Evolutionary conservation across 2,797 vertebrate genomes (phyloP).

Genomic region (Cheirogaleus major): DNA sequence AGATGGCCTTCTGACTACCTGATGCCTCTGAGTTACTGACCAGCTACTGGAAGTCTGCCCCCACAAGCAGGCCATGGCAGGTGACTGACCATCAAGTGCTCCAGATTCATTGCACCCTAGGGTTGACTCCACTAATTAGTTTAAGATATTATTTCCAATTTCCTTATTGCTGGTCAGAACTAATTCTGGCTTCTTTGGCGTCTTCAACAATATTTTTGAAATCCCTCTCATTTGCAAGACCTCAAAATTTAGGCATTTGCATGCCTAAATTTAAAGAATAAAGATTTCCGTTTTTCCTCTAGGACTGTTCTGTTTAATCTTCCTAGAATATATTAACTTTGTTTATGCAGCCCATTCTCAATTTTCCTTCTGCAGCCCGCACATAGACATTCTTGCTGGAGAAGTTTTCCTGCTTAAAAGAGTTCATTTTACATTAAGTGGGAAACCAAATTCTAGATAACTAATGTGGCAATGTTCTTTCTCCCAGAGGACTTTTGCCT

Average conservation of each 20-base stretch:
- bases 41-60: neutral
- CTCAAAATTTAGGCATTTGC: too few relatives aligned
- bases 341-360: neutral
- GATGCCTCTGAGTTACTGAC: neutral
- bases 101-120: neutral
- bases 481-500: constrained; percentile 7
- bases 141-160: constrained; percentile 9
- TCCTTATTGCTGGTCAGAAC: neutral
- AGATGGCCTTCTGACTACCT: neutral
- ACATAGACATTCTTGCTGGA: neutral
- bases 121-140: neutral
- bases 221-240: constrained; percentile 43
- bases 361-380: constrained; percentile 24
- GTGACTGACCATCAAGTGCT: neutral
- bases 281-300: constrained; percentile 28
- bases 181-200: constrained; percentile 40
- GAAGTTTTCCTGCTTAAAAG: neutral
- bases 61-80: neutral
- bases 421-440: neutral
- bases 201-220: constrained; percentile 56
- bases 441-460: neutral
- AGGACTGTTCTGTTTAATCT: neutral
- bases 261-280: neutral
- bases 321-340: neutral
- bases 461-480: constrained; percentile 6